Evolutionary conservation across 2,888 invertebrate genomes (phyloP), one percentile per base, ranked within the genome.

Genomic region (Cancer borealis): DNA sequence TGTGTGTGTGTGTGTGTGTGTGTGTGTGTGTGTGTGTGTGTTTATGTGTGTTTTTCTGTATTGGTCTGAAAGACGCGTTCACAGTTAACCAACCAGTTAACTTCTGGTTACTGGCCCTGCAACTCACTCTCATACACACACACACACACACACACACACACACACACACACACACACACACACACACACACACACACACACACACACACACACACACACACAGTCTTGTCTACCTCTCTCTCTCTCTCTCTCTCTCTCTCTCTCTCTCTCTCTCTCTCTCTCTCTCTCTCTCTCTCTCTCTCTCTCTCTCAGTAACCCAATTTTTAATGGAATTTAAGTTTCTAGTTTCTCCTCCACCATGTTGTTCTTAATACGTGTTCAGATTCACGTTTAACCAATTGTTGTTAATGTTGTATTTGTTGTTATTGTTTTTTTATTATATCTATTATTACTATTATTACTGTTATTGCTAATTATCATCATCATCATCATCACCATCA

Each of bases 71-170:
- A 66, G 66, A 66, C n/a, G 66, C 66, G n/a, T n/a, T n/a, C 66
- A 66, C 66, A 66, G 66, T 66, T 66, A 66, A n/a, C 66, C 66
- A 66, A 2, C n/a, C 66, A 66, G 66, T 66, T 66, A 21, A 88
- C n/a, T 88, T n/a, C 17, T 88, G 47, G 47, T 46, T 47, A 88
- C n/a, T 47, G 47, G 10, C 30, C 21, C 21, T 46, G 26, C 30
- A 30, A 30, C 88, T 17, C 88, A 8, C 39, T 10, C 39, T 17
- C 88, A 88, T 47, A 88, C 88, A 88, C 88, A 88, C 88, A 88
- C 88, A 88, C 88, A 88, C 46, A 88, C 45, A 88, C 88, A 88
- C 88, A 88, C 88, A 88, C 87, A 87, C 87, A 87, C 87, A 87
- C 87, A 87, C 87, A 88, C 88, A 88, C 88, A 88, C 88, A 88